Percentiles rank a stretch among this genome's conserved stretches.
Evolutionary conservation across 2,888 invertebrate genomes (phyloP).

Genomic region (Steinernema hermaphroditum): DNA sequence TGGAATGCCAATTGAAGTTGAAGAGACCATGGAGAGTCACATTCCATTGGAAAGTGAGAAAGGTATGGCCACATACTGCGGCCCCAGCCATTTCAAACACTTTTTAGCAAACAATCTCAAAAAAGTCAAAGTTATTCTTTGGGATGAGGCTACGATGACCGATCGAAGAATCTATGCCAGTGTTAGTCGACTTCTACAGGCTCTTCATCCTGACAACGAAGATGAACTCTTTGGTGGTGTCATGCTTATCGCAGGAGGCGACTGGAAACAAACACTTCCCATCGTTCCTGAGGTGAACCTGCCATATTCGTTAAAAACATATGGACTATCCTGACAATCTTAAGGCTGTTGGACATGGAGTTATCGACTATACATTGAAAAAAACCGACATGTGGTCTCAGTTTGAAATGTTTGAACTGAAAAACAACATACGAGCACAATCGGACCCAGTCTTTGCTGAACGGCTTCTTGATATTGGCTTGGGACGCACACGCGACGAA

Average conservation of each 20-base stretch:
- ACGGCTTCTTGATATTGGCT: background rate
- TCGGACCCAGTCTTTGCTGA: background rate
- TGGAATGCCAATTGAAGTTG: constrained; percentile 16
- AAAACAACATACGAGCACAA: background rate
- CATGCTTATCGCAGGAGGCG: background rate
- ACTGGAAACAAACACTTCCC: constrained; percentile 1
- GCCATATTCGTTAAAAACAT: too few species aligned
- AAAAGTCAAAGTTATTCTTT: constrained; percentile 21
- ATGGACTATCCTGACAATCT: background rate
- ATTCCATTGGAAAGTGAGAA: background rate
- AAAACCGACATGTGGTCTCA: background rate
- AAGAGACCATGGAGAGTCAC: background rate
- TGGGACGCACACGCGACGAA: background rate
- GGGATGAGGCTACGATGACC: constrained; percentile 32
- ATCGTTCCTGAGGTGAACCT: background rate
- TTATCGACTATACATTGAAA: background rate
- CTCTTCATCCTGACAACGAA: constrained; percentile 20
- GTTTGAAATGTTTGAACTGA: background rate
- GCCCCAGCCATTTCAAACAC: background rate
- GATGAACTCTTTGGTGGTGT: background rate
- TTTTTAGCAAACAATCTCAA: background rate
- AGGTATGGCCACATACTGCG: background rate
- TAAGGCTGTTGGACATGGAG: background rate
- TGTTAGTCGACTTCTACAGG: background rate
- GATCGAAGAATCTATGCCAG: constrained; percentile 16